Percentiles rank a stretch among this genome's conserved stretches.
These are phyloP conservation scores for Andrena flavipes DNA, from an alignment of 2,888 invertebrate species.

Conservation along the genomic window DNA sequence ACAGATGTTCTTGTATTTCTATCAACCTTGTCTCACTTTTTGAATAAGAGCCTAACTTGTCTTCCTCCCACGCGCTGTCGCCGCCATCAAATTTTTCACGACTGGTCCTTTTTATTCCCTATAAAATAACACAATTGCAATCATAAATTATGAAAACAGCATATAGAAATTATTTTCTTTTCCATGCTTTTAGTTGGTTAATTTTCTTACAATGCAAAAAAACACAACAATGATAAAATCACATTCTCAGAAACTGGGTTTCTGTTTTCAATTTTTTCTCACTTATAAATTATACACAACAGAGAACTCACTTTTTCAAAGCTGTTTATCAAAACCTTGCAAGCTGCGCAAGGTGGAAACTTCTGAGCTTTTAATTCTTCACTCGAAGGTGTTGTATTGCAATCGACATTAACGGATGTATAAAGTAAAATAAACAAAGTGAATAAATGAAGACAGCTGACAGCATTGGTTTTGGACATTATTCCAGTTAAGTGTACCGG, in stretches of 20 bases:
- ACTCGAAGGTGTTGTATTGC: constrained; percentile 55
- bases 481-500: constrained; percentile 53
- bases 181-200: not conserved
- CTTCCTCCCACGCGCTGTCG: constrained; percentile 97
- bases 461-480: constrained; percentile 61
- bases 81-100: constrained; percentile 96
- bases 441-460: constrained; percentile 50
- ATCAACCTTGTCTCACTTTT: constrained; percentile 95
- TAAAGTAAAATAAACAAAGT: constrained; percentile 55
- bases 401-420: constrained; percentile 45
- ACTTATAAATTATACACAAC: constrained; percentile 1
- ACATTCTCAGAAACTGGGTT: not conserved
- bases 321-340: constrained; percentile 90
- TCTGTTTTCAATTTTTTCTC: not conserved
- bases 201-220: not conserved
- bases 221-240: not conserved
- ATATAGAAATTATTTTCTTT: not conserved
- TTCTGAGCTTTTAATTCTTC: constrained; percentile 84
- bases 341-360: constrained; percentile 92
- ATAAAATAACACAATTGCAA: constrained; percentile 60
- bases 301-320: constrained; percentile 87
- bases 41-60: constrained; percentile 92
- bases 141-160: not conserved
- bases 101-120: constrained; percentile 93
- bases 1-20: constrained; percentile 95